phyloP scores from a whole-genome alignment of 1,140 invertebrate genomes.

The Pachyrhynchus sulphureomaculatus region DNA sequence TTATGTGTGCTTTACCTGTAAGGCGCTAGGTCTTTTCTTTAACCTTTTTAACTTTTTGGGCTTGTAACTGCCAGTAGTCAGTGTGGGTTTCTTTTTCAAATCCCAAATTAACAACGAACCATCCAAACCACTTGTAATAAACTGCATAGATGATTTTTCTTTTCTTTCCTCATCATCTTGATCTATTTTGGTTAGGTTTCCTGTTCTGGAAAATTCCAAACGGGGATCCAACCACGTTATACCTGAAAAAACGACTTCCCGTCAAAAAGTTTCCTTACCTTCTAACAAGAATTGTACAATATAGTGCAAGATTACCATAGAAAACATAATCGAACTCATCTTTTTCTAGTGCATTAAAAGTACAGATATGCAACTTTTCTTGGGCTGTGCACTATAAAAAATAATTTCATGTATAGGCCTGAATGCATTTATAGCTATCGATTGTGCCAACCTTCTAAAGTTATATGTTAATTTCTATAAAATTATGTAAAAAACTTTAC shows the following conservation, averaged over 20 bases:
- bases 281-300: no score
- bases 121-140: constrained; percentile 65
- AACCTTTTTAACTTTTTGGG: constrained; percentile 54
- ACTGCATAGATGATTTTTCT: constrained; percentile 57
- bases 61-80: constrained; percentile 52
- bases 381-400: no score
- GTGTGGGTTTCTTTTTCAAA: constrained; percentile 53
- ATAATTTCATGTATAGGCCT: no score
- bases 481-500: no score
- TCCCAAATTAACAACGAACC: constrained; percentile 72
- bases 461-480: no score
- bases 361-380: no score
- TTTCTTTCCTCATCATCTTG: constrained; percentile 44
- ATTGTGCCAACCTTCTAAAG: no score
- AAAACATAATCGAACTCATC: no score
- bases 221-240: constrained; percentile 63
- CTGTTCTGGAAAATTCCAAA: constrained; percentile 60
- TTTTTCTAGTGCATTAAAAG: no score
- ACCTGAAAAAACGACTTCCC: constrained; percentile 19
- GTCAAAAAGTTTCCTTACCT: no score
- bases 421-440: no score
- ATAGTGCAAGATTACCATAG: no score
- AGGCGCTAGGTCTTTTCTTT: constrained; percentile 55
- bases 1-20: constrained; percentile 48
- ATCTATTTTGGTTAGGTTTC: constrained; percentile 54